Conservation (phyloP, 2,888 invertebrate genomes). For the Cosmia trapezina region DNA sequence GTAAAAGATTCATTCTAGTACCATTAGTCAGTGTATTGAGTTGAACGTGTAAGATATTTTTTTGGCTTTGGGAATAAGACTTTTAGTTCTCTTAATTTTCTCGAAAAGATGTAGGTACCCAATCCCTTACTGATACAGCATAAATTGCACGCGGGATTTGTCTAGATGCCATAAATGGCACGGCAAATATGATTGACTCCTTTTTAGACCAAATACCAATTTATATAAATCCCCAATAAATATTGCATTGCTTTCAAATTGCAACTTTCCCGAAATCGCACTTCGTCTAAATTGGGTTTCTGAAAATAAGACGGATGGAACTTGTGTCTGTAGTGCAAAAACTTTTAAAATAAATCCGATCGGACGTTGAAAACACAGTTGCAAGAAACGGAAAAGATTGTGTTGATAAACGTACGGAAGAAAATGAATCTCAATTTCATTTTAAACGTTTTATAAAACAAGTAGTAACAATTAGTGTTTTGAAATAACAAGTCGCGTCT, state of each 20-base stretch:
- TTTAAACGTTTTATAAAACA: no score
- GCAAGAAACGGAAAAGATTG: neutral
- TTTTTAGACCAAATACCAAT: slow-evolving; percentile 59
- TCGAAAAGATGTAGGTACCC: neutral
- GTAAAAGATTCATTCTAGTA: neutral
- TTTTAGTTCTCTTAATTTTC: no score
- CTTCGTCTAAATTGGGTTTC: slow-evolving; percentile 41
- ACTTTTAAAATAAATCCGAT: slow-evolving; percentile 46
- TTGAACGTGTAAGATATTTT: neutral
- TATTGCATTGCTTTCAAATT: slow-evolving; percentile 68
- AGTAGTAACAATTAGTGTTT: no score
- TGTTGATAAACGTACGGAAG: neutral
- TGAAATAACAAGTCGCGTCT: neutral
- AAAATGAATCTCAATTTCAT: neutral
- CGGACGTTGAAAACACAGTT: slow-evolving; percentile 10
- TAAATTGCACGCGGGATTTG: slow-evolving; percentile 6
- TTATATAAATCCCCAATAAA: slow-evolving; percentile 64
- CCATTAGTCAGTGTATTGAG: neutral
- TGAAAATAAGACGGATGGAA: slow-evolving; percentile 52
- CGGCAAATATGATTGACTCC: slow-evolving; percentile 48
- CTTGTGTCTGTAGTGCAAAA: slow-evolving; percentile 33
- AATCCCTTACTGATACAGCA: neutral
- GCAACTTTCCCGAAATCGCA: slow-evolving; percentile 59
- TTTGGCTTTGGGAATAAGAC: neutral
- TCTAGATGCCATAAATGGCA: slow-evolving; percentile 19